Percentiles rank a stretch among this genome's conserved stretches.
Conservation (phyloP, 2,888 invertebrate genomes). For the Sarcophaga carnaria region DNA sequence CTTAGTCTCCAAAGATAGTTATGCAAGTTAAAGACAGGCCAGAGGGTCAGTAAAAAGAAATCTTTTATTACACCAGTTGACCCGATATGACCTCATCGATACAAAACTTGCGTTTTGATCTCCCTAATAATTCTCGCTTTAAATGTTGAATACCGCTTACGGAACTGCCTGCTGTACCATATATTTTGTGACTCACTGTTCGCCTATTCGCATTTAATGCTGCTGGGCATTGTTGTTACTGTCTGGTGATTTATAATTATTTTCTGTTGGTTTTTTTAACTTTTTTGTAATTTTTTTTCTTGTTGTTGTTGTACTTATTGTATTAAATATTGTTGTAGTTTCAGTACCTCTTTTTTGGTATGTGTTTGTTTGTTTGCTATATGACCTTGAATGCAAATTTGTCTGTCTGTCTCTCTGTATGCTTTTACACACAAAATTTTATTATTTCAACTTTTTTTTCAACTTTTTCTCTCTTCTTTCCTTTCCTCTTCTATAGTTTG, state of each 20-base stretch:
- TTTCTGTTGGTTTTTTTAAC: not conserved
- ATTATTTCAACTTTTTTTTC: not conserved
- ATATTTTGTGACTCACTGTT: conserved; percentile 31
- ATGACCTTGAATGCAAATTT: conserved; percentile 64
- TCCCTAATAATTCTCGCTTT: no score
- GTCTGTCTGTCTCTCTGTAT: conserved; percentile 35
- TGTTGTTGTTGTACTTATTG: conserved; percentile 5
- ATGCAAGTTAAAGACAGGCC: no score
- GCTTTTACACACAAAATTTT: conserved; percentile 23
- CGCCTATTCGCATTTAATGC: conserved; percentile 11
- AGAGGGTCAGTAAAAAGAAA: no score
- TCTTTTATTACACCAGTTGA: no score
- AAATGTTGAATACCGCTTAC: no score
- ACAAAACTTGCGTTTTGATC: no score
- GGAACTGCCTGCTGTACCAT: not conserved
- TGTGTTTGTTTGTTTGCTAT: conserved; percentile 20
- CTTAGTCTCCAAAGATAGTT: no score
- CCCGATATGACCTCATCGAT: no score
- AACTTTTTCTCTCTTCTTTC: no score
- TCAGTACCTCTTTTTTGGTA: conserved; percentile 30
- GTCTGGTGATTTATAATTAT: conserved; percentile 63
- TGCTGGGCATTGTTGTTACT: conserved; percentile 31
- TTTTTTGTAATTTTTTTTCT: not conserved
- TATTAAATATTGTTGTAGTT: not conserved
- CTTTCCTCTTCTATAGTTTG: conserved; percentile 44